Evolutionary conservation across 23 tunicate species (phyloP).

Genomic region (Clavelina lepadiformis): DNA sequence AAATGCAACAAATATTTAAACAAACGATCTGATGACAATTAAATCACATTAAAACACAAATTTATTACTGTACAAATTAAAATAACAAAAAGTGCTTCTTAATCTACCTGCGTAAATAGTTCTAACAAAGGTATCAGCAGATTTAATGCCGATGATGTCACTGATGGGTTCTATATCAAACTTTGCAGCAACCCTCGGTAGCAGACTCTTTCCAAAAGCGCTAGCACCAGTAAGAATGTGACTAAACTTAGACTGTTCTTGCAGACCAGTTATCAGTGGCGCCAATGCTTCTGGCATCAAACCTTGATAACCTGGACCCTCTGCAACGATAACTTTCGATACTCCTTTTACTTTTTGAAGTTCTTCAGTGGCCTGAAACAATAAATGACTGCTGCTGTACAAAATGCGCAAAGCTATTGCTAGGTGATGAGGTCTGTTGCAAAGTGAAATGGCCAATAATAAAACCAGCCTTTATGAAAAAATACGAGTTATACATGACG

Average conservation of each 20-base stretch:
- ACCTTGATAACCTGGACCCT: constrained; percentile 61
- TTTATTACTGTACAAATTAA: too few species aligned
- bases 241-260: constrained; percentile 31
- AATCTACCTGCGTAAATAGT: constrained; percentile 96
- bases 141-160: constrained; percentile 85
- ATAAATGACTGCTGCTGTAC: background rate
- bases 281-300: constrained; percentile 69
- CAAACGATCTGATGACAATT: background rate
- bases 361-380: constrained; percentile 47
- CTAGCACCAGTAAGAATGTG: constrained; percentile 97
- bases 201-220: constrained; percentile 81
- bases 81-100: background rate
- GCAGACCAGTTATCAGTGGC: constrained; percentile 53
- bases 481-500: too few species aligned
- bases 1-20: background rate
- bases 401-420: too few species aligned
- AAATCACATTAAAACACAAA: background rate
- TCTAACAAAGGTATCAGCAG: constrained; percentile 91
- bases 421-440: too few species aligned
- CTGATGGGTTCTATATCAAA: constrained; percentile 89
- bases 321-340: constrained; percentile 70
- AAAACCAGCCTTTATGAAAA: too few species aligned
- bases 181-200: constrained; percentile 97
- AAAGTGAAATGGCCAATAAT: too few species aligned
- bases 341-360: constrained; percentile 72